A percentile compares a stretch with the other conserved stretches of the same genome.
Conservation (phyloP, 1,140 invertebrate species). For the Coelopa frigida region DNA sequence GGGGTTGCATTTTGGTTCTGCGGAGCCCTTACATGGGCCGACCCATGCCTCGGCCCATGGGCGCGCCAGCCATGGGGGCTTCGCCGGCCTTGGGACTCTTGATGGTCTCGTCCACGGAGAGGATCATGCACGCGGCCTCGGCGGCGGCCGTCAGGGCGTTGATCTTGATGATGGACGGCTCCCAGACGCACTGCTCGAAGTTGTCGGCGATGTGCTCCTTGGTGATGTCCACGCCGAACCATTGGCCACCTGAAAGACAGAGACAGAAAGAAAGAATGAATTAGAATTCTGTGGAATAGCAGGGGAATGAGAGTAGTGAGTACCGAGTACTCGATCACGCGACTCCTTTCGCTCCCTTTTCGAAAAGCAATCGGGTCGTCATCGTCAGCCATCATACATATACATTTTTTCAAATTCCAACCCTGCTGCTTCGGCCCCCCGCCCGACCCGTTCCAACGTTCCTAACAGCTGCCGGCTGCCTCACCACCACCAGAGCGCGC, state of each 20-base stretch:
- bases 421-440: too few species aligned
- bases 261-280: constrained; percentile 13
- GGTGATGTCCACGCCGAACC: constrained; percentile 94
- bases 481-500: too few species aligned
- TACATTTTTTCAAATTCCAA: too few species aligned
- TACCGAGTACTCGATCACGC: too few species aligned
- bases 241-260: constrained; percentile 53
- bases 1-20: too few species aligned
- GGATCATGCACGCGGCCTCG: constrained; percentile 91
- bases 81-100: constrained; percentile 74
- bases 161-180: constrained; percentile 92
- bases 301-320: too few species aligned
- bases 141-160: constrained; percentile 94
- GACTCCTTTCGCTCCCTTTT: too few species aligned
- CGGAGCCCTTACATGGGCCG: constrained; percentile 50
- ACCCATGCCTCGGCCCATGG: constrained; percentile 61
- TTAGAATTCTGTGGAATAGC: too few species aligned
- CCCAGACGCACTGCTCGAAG: constrained; percentile 91
- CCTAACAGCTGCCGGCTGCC: too few species aligned
- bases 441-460: too few species aligned
- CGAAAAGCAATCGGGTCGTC: too few species aligned
- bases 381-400: too few species aligned
- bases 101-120: constrained; percentile 98
- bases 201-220: constrained; percentile 94
- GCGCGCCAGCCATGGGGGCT: constrained; percentile 49